Evolutionary conservation across 2,888 invertebrate genomes (phyloP), one percentile per base, ranked within the genome.

Genomic region (Tribolium freemani): DNA sequence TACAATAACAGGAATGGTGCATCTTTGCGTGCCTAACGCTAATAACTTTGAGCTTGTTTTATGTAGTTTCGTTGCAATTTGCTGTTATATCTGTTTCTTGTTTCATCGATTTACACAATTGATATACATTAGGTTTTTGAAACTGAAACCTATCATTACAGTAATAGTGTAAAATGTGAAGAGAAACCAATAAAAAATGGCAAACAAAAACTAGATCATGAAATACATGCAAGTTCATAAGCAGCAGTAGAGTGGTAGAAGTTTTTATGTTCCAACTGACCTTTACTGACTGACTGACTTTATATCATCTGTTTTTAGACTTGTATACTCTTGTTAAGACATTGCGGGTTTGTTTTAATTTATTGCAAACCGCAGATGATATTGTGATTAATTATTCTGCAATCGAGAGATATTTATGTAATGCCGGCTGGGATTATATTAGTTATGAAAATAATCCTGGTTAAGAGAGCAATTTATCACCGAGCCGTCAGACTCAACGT

Each of bases 381-480:
- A 38, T 26, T 26, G n/a, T 38, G 38, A 38, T 38, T n/a, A 38
- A 38, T 38, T 38, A 38, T 38, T 38, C n/a, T 1, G 21, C 10
- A 63, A 21, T 63, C 31, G 5, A 31, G 10, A 63, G 63, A 38
- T 48, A 63, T 50, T 63, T 50, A 51, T 48, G 60, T 13, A 67
- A 67, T 30, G 13, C 31, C 53, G 67, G 67, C 8, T 38, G 38
- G 38, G 26, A 8, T 38, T 38, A 58, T 67, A 60, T 72, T 72
- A 68, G 72, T 69, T 72, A 72, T 72, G 72, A 69, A 72, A 72
- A 72, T 72, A 60, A 31, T 53, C 44, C 68, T 45, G 10, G 45
- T 72, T 72, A 68, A 68, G 68, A 68, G 72, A 56, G 72, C 68
- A 69, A 72, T 72, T 54, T 56, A 72, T 72, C 72, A 72, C 68